phyloP scores from a whole-genome alignment of 2,888 invertebrate species.

The Polymixis lichenea region DNA sequence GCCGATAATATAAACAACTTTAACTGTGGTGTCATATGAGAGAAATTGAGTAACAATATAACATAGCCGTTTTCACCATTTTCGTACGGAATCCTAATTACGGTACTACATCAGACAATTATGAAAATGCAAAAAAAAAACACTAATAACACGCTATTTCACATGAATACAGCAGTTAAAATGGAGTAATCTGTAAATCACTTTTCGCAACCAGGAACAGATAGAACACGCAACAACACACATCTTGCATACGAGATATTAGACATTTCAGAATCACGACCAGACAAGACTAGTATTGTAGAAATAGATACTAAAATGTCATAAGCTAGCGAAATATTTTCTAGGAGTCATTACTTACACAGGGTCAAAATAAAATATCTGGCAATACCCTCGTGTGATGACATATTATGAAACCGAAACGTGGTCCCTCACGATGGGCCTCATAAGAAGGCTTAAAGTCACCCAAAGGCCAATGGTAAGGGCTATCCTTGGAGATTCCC shows the following conservation, averaged over 20 bases:
- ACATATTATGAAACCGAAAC: too few species aligned
- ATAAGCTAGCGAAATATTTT: conserved; percentile 28
- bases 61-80: neutral
- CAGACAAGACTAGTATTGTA: conserved; percentile 16
- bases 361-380: neutral
- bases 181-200: conserved; percentile 44
- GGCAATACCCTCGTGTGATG: too few species aligned
- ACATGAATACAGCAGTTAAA: conserved; percentile 38
- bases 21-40: too few species aligned
- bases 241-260: conserved; percentile 34
- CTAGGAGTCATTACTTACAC: neutral
- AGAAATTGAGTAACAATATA: neutral
- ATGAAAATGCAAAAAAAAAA: conserved; percentile 8
- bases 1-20: too few species aligned
- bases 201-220: conserved; percentile 60
- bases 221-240: conserved; percentile 40
- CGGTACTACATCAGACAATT: neutral
- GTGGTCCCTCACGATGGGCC: too few species aligned
- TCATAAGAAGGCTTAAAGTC: too few species aligned
- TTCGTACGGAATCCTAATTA: neutral
- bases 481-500: too few species aligned
- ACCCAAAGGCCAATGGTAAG: too few species aligned
- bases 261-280: conserved; percentile 43
- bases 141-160: conserved; percentile 28
- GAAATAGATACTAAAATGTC: conserved; percentile 25